Evolutionary conservation across 2,113 vertebrate species (phyloP).

Genomic region (Myodes glareolus): DNA sequence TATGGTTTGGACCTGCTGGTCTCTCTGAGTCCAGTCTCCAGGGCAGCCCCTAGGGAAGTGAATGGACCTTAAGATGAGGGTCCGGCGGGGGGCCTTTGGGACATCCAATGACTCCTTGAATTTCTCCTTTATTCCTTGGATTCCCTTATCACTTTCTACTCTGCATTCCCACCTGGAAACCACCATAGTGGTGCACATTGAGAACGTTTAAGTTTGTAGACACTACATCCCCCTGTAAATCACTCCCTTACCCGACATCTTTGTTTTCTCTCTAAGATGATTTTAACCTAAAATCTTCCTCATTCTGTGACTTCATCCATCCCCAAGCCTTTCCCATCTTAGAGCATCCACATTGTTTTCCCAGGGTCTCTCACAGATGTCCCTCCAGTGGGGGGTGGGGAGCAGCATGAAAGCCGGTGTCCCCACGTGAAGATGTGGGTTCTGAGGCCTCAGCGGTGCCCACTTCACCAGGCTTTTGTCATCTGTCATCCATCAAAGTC

Average conservation of each 20-base stretch:
- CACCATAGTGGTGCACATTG: not conserved
- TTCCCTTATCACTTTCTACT: not conserved
- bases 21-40: not conserved
- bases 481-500: not conserved
- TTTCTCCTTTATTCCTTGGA: not conserved
- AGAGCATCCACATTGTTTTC: fast-evolving
- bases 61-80: not conserved
- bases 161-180: not conserved
- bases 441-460: not conserved
- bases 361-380: not conserved
- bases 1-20: not conserved
- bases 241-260: no score
- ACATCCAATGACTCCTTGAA: not conserved
- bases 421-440: not conserved
- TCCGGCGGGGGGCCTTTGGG: not conserved
- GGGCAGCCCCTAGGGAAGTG: not conserved
- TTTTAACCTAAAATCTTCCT: not conserved
- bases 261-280: not conserved
- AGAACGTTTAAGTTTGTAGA: not conserved
- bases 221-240: not conserved
- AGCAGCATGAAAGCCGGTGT: fast-evolving
- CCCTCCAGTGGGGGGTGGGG: not conserved
- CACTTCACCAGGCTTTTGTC: not conserved
- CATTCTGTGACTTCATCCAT: not conserved
- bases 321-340: not conserved